A percentile compares a stretch with the other conserved stretches of the same genome.
Conservation (phyloP, 2,888 invertebrate species). For the Lydus trimaculatus region DNA sequence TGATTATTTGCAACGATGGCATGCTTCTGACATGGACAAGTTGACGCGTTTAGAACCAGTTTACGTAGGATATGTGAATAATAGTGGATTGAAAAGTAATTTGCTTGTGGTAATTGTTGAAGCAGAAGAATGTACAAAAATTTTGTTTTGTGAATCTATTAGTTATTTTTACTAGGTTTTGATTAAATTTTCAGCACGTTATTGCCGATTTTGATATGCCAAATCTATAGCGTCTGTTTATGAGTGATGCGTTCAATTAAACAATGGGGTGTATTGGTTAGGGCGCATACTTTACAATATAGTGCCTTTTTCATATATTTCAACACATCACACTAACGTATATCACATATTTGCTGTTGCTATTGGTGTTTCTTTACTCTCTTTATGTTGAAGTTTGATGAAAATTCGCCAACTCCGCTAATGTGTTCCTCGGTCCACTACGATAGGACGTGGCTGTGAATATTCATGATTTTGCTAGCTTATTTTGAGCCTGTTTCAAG, state of each 20-base stretch:
- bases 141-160: not conserved
- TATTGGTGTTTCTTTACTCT: not conserved
- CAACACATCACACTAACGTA: constrained; percentile 13
- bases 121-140: not conserved
- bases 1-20: constrained; percentile 45
- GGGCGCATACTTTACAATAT: not conserved
- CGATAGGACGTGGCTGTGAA: constrained; percentile 46
- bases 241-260: not conserved
- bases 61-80: constrained; percentile 27
- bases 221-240: not conserved
- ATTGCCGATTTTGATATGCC: not conserved
- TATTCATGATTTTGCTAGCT: constrained; percentile 48
- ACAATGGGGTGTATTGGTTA: not conserved
- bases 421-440: constrained; percentile 35
- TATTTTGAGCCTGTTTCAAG: constrained; percentile 38
- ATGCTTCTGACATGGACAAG: constrained; percentile 43
- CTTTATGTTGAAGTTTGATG: constrained; percentile 16
- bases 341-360: constrained; percentile 11
- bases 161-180: not conserved
- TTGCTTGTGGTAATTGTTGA: constrained; percentile 5
- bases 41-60: constrained; percentile 45
- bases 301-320: constrained; percentile 7
- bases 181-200: not conserved
- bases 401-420: constrained; percentile 38
- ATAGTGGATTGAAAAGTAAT: constrained; percentile 29